These are phyloP conservation scores for Plutomurus gul DNA, from an alignment of 1,140 invertebrate species.

Conservation along the genomic window DNA sequence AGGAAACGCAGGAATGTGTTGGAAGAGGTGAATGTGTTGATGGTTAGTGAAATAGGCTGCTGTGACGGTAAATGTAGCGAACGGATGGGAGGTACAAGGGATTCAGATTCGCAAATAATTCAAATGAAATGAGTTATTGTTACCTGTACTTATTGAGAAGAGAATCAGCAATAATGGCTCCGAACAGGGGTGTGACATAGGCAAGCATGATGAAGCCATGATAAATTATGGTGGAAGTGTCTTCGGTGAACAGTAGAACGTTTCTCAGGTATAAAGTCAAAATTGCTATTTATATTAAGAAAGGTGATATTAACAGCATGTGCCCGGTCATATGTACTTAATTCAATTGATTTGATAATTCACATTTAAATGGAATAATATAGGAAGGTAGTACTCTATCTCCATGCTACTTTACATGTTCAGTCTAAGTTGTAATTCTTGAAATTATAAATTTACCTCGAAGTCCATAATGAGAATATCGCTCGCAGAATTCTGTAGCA, in stretches of 20 bases:
- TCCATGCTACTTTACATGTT: too few relatives aligned
- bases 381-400: too few relatives aligned
- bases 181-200: slow-evolving; percentile 84
- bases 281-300: slow-evolving; percentile 69
- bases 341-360: too few relatives aligned
- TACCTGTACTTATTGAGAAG: slow-evolving; percentile 80
- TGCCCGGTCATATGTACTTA: too few relatives aligned
- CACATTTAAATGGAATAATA: too few relatives aligned
- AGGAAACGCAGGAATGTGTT: too few relatives aligned
- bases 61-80: too few relatives aligned
- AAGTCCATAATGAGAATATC: slow-evolving; percentile 96
- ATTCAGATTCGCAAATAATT: background rate
- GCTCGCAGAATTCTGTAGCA: slow-evolving; percentile 94
- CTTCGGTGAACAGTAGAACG: slow-evolving; percentile 68
- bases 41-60: too few relatives aligned
- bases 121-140: background rate
- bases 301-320: background rate
- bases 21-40: too few relatives aligned
- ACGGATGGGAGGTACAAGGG: background rate
- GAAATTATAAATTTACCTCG: slow-evolving; percentile 68
- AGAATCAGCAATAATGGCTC: slow-evolving; percentile 86
- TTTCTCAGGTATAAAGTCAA: slow-evolving; percentile 77
- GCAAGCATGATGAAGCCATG: slow-evolving; percentile 82
- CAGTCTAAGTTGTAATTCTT: background rate
- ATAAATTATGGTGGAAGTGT: slow-evolving; percentile 76